These are phyloP conservation scores for Sciurus vulgaris DNA, from an alignment of 2,797 vertebrate genomes.

Conservation along the genomic window DNA sequence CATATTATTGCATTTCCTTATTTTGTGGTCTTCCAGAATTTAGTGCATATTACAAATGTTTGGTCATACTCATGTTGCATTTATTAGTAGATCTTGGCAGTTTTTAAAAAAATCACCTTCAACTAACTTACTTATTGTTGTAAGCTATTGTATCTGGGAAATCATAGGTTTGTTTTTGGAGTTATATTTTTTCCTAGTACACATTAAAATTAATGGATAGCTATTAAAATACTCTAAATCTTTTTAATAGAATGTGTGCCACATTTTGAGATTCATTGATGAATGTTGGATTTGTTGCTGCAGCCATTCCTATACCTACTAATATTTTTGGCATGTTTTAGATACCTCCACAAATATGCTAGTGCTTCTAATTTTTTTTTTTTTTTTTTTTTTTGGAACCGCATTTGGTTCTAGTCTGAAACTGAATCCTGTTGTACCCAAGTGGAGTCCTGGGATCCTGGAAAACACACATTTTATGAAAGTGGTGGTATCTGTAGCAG, in stretches of 20 bases:
- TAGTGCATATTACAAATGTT: background rate
- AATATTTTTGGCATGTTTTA: background rate
- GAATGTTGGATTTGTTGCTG: background rate
- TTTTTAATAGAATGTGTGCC: background rate
- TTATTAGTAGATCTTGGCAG: background rate
- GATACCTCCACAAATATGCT: background rate
- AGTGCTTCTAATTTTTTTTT: conserved; percentile 13
- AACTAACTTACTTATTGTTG: background rate
- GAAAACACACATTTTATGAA: background rate
- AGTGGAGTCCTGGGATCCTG: background rate
- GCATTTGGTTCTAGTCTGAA: background rate
- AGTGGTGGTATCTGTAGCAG: background rate
- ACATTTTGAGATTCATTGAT: background rate
- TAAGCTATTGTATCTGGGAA: background rate
- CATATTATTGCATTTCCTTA: background rate
- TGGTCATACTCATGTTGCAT: background rate
- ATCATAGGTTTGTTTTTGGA: background rate
- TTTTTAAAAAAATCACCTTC: background rate
- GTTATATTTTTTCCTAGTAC: background rate
- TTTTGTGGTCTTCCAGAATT: background rate
- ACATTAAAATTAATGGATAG: background rate
- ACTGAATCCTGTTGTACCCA: background rate
- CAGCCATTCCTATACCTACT: background rate
- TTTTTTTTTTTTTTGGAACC: background rate
- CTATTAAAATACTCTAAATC: background rate